Base-by-base conservation (phyloP, 2,888 invertebrate species). In the Apantesis nais region DNA sequence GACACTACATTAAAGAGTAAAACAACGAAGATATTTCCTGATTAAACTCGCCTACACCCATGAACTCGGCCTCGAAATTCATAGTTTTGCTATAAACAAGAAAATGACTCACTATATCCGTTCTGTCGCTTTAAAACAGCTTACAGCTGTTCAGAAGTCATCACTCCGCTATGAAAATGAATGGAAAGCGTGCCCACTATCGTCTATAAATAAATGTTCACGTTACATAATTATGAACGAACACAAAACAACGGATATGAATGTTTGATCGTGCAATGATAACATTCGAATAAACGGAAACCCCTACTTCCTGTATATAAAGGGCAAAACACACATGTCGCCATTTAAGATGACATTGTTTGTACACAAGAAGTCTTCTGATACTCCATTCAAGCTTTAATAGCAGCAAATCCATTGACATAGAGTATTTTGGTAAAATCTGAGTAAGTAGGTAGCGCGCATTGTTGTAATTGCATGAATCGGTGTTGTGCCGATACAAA, bases 61-160 rank as follows among this genome's bases (percentile, higher is more conserved):
- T 89, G 89, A 90, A 88, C 89, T 85, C 78, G 83, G 84, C 80
- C 77, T 84, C 82, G 88, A 88, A 88, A 89, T 87, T 84, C 81
- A 85, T 83, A 85, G 83, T 85, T 79, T 78, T 72, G 73, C 85
- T 88, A 88, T 83, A 87, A 87, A 89, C 88, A 90, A 79, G 79
- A 70, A 64, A 75, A 76, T 76, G 74, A 73, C 44, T 75, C 70
- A 69, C 58, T 77, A 66, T 68, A 70, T 80, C 69, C 74, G 71
- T 76, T 76, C 34, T 74, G 71, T 72, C 74, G 79, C 77, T 73
- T 62, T 63, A 62, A 68, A 74, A 73, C 62, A 62, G 61, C 72
- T 72, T 74, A 72, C 80, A 80, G 78, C 78, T 74, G 83, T 80
- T 74, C 67, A 62, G 69, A 55, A 76, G 65, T 74, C 74, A 78